Percentiles rank a stretch among this genome's conserved stretches.
These are phyloP conservation scores for Gila robusta DNA, from an alignment of 2,797 vertebrate species.

Conservation along the genomic window DNA sequence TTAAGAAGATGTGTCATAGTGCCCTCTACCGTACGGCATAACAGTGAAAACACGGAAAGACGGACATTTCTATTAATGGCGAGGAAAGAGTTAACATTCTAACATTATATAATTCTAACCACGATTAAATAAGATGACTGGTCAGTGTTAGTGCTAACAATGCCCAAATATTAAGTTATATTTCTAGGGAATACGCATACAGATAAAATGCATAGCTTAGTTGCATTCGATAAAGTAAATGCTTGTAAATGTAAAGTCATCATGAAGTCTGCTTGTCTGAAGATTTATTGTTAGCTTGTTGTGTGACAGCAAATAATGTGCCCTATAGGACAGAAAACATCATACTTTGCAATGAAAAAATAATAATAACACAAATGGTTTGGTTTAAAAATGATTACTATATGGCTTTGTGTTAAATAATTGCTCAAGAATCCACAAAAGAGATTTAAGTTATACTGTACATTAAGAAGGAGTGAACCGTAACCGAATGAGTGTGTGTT, in stretches of 20 bases:
- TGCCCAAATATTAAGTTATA: background rate
- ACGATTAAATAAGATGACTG: background rate
- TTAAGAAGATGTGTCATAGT: too few relatives aligned
- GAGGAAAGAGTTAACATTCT: too few relatives aligned
- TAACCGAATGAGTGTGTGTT: constrained; percentile 67
- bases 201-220: background rate
- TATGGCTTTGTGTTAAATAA: constrained; percentile 34
- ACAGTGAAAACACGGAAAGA: too few relatives aligned
- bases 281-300: background rate
- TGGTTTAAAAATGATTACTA: background rate
- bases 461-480: constrained; percentile 64
- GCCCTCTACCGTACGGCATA: too few relatives aligned
- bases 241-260: background rate
- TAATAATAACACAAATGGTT: background rate
- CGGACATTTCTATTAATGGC: too few relatives aligned
- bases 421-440: constrained; percentile 42
- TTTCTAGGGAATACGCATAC: background rate
- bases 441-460: constrained; percentile 50
- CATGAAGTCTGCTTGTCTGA: background rate
- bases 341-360: background rate
- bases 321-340: background rate
- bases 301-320: background rate
- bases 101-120: background rate
- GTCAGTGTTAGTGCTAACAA: background rate
- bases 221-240: background rate